Percentiles rank a stretch among this genome's conserved stretches.
Evolutionary conservation across 2,113 vertebrate genomes (phyloP).

Genomic region (Indicator maculatus): DNA sequence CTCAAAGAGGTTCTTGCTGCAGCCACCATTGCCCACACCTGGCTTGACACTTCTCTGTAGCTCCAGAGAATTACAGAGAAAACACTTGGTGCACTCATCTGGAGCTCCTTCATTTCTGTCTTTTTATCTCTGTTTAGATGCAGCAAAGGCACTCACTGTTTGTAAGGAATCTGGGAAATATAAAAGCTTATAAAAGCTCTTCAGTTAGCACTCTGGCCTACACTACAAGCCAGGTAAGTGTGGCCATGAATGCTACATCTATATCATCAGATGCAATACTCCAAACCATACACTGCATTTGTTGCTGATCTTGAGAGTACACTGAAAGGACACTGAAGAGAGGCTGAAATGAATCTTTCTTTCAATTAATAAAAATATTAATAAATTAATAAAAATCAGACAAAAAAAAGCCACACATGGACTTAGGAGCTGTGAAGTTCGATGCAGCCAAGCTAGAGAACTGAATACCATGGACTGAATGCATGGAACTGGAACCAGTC

Average conservation of each 20-base stretch:
- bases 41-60: not conserved
- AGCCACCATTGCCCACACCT: not conserved
- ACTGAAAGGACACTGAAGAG: not conserved
- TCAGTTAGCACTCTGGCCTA: not conserved
- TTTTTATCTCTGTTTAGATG: not conserved
- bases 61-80: not conserved
- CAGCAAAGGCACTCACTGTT: not conserved
- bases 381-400: not conserved
- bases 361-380: not conserved
- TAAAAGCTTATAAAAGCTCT: not conserved
- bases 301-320: not conserved
- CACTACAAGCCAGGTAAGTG: not conserved
- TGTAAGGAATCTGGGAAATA: not conserved
- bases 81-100: not conserved
- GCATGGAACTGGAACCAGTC: conserved; percentile 69
- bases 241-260: not conserved
- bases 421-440: conserved; percentile 35
- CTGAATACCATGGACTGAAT: conserved; percentile 76
- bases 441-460: conserved; percentile 78
- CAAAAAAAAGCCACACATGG: not conserved
- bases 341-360: conserved; percentile 1
- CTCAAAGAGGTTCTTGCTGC: not conserved
- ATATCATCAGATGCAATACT: not conserved
- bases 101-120: not conserved
- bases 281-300: not conserved